Conservation (phyloP, 2,888 invertebrate genomes). For the Habroteleia sp. region DNA sequence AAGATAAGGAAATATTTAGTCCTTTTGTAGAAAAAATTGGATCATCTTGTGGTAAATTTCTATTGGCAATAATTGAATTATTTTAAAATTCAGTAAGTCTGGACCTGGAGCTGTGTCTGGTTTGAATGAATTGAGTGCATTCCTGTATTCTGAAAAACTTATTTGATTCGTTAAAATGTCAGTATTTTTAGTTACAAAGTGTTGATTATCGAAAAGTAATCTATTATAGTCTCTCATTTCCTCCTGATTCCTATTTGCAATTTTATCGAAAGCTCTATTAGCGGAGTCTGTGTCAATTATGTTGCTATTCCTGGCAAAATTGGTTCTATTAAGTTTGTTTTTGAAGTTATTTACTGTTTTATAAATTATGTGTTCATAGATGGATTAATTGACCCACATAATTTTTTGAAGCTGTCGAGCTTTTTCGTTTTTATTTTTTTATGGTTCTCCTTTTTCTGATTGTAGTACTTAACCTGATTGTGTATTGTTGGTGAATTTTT, state of each 20-base stretch:
- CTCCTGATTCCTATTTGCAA: background rate
- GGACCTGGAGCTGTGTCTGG: background rate
- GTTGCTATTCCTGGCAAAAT: no score
- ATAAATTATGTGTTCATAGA: no score
- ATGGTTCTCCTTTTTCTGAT: no score
- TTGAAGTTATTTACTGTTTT: background rate
- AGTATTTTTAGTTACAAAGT: background rate
- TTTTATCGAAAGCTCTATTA: background rate
- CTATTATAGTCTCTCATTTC: no score
- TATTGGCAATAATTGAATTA: background rate
- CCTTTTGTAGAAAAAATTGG: no score
- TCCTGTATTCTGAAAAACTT: background rate
- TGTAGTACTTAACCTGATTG: no score
- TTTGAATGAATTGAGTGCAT: background rate
- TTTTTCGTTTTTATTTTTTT: no score
- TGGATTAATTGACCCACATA: no score
- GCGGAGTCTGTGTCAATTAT: no score
- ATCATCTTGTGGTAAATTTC: no score
- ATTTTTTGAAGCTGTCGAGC: no score
- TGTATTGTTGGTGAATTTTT: no score
- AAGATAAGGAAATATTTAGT: background rate
- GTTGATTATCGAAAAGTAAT: conserved; percentile 3
- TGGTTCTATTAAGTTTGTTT: background rate
- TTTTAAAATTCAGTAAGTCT: background rate
- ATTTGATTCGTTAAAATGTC: background rate